These are phyloP conservation scores for Erannis defoliaria DNA, from an alignment of 2,888 invertebrate species.

Conservation along the genomic window DNA sequence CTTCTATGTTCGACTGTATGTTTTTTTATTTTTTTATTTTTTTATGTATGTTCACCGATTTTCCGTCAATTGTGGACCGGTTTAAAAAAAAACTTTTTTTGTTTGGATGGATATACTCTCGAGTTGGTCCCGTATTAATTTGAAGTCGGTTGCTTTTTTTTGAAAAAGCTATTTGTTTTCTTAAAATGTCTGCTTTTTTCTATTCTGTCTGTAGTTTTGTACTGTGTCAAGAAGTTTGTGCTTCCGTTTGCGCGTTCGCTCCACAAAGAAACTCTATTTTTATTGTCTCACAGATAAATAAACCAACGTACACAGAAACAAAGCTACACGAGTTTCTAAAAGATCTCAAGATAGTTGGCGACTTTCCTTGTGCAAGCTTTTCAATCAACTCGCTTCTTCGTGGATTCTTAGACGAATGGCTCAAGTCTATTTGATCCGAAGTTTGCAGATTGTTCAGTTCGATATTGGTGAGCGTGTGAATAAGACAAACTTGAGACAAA, in stretches of 20 bases:
- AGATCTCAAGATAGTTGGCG: constrained; percentile 43
- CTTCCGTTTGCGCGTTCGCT: constrained; percentile 42
- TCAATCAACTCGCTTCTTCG: constrained; percentile 38
- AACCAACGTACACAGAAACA: constrained; percentile 48
- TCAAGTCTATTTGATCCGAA: constrained; percentile 11
- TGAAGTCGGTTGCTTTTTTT: no score
- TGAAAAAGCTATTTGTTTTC: no score
- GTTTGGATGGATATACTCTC: no score
- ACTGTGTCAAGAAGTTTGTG: constrained; percentile 17
- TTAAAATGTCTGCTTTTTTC: not conserved
- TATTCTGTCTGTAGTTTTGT: not conserved
- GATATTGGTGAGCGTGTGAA: constrained; percentile 11
- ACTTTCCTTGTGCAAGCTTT: constrained; percentile 38
- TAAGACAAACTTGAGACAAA: not conserved
- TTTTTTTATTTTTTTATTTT: no score
- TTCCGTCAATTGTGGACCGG: no score
- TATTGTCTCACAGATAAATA: constrained; percentile 50
- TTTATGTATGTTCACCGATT: no score
- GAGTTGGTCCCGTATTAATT: no score
- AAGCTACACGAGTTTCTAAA: constrained; percentile 44
- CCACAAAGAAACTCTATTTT: constrained; percentile 53
- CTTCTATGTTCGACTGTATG: no score
- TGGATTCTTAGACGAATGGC: constrained; percentile 29
- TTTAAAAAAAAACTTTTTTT: no score
- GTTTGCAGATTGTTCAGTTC: constrained; percentile 15